phyloP scores from a whole-genome alignment of 1,140 invertebrate species.

The Acromyrmex heyeri region DNA sequence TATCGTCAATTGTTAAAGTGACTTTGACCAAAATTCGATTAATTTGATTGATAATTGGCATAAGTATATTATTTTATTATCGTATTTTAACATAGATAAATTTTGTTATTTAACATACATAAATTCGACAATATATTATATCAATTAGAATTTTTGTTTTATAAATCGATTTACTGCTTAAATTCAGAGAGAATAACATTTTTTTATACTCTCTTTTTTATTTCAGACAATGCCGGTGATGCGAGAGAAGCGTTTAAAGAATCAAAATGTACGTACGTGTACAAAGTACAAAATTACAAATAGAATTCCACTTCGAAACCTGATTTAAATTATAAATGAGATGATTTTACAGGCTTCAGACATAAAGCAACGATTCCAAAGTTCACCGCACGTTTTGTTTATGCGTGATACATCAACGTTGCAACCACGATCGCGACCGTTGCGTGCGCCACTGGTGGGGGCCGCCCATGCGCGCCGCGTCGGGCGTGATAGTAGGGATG shows the following conservation, averaged over 20 bases:
- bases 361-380: conserved; percentile 8
- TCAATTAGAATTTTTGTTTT: too few relatives aligned
- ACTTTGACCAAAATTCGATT: neutral
- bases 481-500: conserved; percentile 25
- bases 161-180: too few relatives aligned
- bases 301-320: neutral
- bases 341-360: neutral
- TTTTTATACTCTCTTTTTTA: neutral
- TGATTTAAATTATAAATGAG: neutral
- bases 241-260: neutral
- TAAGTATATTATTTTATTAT: neutral
- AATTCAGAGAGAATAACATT: neutral
- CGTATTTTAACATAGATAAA: neutral
- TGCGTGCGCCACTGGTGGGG: neutral
- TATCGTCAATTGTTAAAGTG: neutral
- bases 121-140: neutral
- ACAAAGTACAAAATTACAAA: conserved; percentile 21
- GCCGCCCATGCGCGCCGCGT: too few relatives aligned
- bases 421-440: too few relatives aligned
- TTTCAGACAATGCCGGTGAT: neutral
- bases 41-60: neutral
- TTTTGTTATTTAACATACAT: neutral
- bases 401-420: neutral
- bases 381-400: neutral
- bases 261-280: neutral